These are phyloP conservation scores for Onychostoma macrolepis DNA, from an alignment of 2,113 vertebrate genomes.

Conservation along the genomic window DNA sequence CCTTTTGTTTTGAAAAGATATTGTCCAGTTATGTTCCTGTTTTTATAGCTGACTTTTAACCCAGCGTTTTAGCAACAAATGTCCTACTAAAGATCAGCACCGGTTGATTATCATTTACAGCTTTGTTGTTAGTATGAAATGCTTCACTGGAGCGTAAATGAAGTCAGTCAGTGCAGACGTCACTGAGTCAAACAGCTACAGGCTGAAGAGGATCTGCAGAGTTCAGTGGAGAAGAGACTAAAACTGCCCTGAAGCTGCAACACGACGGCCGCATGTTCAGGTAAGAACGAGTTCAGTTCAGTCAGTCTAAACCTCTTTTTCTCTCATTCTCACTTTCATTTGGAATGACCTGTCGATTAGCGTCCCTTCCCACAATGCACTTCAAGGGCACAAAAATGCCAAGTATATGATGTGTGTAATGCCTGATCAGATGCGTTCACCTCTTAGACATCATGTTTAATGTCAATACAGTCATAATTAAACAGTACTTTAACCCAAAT, in stretches of 20 bases:
- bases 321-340: not conserved
- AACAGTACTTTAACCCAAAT: too few relatives aligned
- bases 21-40: not conserved
- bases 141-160: not conserved
- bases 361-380: too few relatives aligned
- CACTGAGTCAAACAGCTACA: not conserved
- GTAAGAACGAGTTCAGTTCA: not conserved
- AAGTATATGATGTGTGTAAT: too few relatives aligned
- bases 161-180: not conserved
- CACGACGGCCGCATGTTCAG: not conserved
- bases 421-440: too few relatives aligned
- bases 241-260: not conserved
- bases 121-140: not conserved
- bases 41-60: not conserved
- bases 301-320: not conserved
- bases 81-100: not conserved
- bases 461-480: too few relatives aligned
- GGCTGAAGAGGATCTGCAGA: not conserved
- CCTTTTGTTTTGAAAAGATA: not conserved
- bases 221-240: not conserved
- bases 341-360: too few relatives aligned
- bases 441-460: too few relatives aligned
- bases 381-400: too few relatives aligned
- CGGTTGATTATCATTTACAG: not conserved
- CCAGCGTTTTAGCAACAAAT: not conserved